phyloP scores from a whole-genome alignment of 2,797 vertebrate species.

The Semaprochilodus insignis region DNA sequence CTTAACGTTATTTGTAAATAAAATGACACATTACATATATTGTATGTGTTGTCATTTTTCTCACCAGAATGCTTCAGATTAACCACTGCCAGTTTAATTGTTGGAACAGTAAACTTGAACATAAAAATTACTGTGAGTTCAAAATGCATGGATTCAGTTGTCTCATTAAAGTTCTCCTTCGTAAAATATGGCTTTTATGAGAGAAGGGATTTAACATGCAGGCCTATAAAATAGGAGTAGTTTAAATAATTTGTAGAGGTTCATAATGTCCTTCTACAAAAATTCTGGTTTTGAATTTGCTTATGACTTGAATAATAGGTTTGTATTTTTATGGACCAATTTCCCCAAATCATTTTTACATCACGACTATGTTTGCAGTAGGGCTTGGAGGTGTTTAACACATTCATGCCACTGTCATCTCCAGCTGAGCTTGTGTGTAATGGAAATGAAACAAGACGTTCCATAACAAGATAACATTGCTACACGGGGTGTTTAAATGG shows the following conservation, averaged over 20 bases:
- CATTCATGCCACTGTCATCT: background rate
- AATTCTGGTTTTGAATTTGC: background rate
- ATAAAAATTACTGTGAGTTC: background rate
- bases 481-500: conserved; percentile 51
- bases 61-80: background rate
- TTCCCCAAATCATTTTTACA: too few relatives aligned
- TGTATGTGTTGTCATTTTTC: background rate
- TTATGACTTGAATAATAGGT: background rate
- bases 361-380: too few relatives aligned
- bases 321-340: too few relatives aligned
- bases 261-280: background rate
- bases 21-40: conserved; percentile 67
- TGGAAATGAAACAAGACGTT: conserved; percentile 27
- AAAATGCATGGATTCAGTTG: background rate
- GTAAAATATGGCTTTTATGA: background rate
- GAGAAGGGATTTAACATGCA: background rate
- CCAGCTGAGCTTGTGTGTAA: conserved; percentile 2
- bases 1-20: conserved; percentile 88
- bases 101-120: background rate
- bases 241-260: background rate
- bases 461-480: conserved; percentile 1
- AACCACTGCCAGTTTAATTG: background rate
- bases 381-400: background rate
- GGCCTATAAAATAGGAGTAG: background rate
- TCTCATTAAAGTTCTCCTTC: background rate